Conservation (phyloP, 2,113 vertebrate genomes). For the Pachycephala philippinensis region DNA sequence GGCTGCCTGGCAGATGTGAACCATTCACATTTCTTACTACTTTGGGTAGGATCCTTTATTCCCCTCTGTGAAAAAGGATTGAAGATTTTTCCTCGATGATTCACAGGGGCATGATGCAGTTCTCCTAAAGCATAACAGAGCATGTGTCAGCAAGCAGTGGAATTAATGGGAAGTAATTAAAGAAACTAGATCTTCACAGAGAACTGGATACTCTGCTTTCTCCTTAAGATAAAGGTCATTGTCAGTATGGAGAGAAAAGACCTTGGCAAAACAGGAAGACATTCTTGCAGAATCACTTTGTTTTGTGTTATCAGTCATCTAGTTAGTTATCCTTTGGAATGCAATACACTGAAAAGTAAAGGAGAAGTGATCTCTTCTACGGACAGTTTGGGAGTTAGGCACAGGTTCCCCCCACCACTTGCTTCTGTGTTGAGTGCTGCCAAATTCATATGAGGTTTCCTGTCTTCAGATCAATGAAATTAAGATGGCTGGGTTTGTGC, state of each 20-base stretch:
- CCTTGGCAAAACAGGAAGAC: not conserved
- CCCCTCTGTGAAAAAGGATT: not conserved
- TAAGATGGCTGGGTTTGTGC: not conserved
- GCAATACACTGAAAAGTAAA: not conserved
- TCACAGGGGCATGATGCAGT: not conserved
- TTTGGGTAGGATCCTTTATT: not conserved
- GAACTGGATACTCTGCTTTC: not conserved
- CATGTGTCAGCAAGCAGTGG: not conserved
- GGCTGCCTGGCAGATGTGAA: not conserved
- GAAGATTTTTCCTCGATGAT: not conserved
- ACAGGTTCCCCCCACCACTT: rapidly evolving
- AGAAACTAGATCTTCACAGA: not conserved
- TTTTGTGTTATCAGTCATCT: not conserved
- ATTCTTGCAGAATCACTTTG: not conserved
- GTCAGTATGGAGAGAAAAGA: not conserved
- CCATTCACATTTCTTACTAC: not conserved
- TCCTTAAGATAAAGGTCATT: not conserved
- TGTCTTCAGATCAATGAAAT: not conserved
- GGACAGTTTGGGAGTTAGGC: not conserved
- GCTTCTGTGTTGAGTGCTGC: not conserved
- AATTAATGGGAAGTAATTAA: not conserved
- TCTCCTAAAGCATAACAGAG: not conserved
- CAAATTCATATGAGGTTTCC: not conserved
- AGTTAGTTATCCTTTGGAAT: not conserved
- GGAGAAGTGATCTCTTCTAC: not conserved